Conservation (phyloP, 2,113 vertebrate species). For the Cranoglanis bouderius region DNA sequence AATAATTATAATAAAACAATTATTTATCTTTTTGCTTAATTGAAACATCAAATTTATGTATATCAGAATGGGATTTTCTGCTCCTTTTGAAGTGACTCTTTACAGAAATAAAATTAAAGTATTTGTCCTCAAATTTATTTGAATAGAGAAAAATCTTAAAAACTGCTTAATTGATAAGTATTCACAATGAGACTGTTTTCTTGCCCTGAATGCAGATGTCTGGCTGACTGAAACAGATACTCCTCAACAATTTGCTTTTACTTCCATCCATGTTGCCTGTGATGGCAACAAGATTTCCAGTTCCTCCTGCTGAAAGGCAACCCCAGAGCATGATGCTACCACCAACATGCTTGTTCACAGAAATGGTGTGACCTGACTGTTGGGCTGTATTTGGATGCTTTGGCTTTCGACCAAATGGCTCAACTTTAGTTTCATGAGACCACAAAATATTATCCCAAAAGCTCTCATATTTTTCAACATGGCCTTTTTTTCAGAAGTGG, state of each 20-base stretch:
- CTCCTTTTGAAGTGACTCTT: no score
- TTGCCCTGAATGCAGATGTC: neutral
- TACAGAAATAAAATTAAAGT: no score
- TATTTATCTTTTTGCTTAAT: no score
- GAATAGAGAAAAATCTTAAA: no score
- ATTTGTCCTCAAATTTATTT: no score
- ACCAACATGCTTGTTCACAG: neutral
- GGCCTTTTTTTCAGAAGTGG: neutral
- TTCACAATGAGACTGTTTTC: neutral
- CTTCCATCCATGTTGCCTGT: neutral
- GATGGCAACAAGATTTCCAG: constrained; percentile 2
- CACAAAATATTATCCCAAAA: neutral
- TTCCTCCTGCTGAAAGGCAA: neutral
- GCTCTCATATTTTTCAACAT: no score
- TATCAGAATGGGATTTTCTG: no score
- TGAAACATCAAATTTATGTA: no score
- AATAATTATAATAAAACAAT: no score
- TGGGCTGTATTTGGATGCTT: neutral
- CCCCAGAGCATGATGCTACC: constrained; percentile 3
- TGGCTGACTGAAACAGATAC: neutral
- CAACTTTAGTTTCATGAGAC: neutral
- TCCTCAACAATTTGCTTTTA: neutral
- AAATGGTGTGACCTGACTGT: neutral
- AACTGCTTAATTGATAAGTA: no score
- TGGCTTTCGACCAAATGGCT: neutral